Conservation (phyloP, 2,113 vertebrate species). For the Laterallus jamaicensis region DNA sequence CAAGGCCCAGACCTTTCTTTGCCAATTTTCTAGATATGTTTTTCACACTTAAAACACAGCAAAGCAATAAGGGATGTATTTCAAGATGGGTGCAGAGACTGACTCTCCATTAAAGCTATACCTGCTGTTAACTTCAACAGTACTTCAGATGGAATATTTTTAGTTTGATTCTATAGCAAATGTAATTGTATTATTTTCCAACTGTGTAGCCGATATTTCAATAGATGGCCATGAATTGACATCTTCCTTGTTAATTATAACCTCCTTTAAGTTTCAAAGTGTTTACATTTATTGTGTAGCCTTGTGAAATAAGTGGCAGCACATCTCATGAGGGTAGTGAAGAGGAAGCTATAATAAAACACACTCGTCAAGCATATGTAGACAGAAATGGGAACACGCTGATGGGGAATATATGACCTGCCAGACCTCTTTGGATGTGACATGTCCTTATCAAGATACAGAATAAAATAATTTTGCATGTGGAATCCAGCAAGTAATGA, state of each 20-base stretch:
- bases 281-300: conserved; percentile 7
- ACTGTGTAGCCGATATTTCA: not conserved
- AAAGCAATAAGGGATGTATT: not conserved
- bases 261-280: not conserved
- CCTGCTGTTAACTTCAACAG: not conserved
- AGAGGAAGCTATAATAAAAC: not conserved
- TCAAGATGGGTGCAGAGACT: not conserved
- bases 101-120: not conserved
- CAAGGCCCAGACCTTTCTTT: not conserved
- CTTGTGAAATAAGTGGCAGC: not conserved
- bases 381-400: not conserved
- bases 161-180: not conserved
- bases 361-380: not conserved
- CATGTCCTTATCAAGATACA: not conserved
- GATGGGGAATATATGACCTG: not conserved
- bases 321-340: not conserved
- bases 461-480: not conserved
- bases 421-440: not conserved
- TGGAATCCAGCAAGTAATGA: not conserved
- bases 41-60: not conserved
- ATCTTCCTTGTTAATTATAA: conserved; percentile 30
- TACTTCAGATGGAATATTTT: not conserved
- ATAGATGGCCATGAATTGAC: not conserved
- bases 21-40: not conserved
- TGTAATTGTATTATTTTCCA: conserved; percentile 20